phyloP scores from a whole-genome alignment of 2,888 invertebrate genomes.

The Nephrotoma appendiculata region DNA sequence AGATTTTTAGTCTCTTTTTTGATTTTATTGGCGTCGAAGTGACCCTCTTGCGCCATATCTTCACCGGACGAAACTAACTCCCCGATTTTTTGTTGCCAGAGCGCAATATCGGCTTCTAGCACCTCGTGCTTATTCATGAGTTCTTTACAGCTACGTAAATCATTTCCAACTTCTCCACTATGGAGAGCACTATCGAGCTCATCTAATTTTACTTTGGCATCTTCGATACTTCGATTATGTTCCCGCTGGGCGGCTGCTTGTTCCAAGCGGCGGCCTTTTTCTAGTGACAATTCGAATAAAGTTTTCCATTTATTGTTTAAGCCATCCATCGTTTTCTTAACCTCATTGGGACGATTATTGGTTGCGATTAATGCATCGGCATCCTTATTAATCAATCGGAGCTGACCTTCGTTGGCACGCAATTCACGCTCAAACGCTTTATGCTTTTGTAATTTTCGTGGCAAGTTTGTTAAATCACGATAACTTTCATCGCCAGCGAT shows the following conservation, averaged over 20 bases:
- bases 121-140: slow-evolving; percentile 79
- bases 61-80: slow-evolving; percentile 67
- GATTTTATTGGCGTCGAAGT: slow-evolving; percentile 86
- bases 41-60: slow-evolving; percentile 84
- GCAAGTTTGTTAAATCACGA: slow-evolving; percentile 74
- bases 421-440: slow-evolving; percentile 93
- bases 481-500: slow-evolving; percentile 89
- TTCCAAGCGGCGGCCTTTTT: slow-evolving; percentile 58
- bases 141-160: slow-evolving; percentile 83
- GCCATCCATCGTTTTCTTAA: slow-evolving; percentile 48
- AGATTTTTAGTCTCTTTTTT: slow-evolving; percentile 60
- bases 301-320: slow-evolving; percentile 67
- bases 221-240: slow-evolving; percentile 69
- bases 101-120: slow-evolving; percentile 70
- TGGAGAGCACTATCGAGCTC: slow-evolving; percentile 68
- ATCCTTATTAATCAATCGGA: slow-evolving; percentile 68
- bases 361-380: slow-evolving; percentile 58
- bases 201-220: slow-evolving; percentile 71
- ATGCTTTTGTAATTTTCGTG: slow-evolving; percentile 87
- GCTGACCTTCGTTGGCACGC: slow-evolving; percentile 84
- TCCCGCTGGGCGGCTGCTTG: slow-evolving; percentile 78
- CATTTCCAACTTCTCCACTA: slow-evolving; percentile 73
- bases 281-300: slow-evolving; percentile 49
- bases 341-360: slow-evolving; percentile 53
- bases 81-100: slow-evolving; percentile 69